phyloP scores from a whole-genome alignment of 2,113 vertebrate species.

The Amphiprion percula region DNA sequence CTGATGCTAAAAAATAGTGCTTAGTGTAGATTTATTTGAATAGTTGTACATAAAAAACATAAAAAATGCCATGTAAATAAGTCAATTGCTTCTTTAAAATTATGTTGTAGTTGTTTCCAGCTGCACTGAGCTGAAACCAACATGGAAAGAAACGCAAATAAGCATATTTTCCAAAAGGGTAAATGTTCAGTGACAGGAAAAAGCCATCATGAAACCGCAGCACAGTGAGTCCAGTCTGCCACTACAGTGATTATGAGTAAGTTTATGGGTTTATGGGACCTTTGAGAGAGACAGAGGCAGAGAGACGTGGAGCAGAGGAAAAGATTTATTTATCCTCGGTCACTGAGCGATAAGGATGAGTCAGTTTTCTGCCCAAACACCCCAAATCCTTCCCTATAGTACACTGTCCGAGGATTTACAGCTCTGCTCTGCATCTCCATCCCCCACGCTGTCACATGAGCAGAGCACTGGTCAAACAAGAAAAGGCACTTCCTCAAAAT shows the following conservation, averaged over 20 bases:
- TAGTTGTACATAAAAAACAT: too few relatives aligned
- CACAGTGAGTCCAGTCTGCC: constrained; percentile 4
- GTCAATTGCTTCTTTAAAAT: too few relatives aligned
- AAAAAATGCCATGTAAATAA: too few relatives aligned
- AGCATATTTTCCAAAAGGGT: constrained; percentile 5
- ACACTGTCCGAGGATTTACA: constrained; percentile 65
- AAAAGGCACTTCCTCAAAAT: constrained; percentile 75
- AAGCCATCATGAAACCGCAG: constrained; percentile 36
- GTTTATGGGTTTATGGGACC: constrained; percentile 45
- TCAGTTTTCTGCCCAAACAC: constrained; percentile 67
- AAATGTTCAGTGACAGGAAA: constrained; percentile 4
- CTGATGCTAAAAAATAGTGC: too few relatives aligned
- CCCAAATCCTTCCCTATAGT: constrained; percentile 66
- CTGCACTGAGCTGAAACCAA: not conserved
- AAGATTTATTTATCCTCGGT: constrained; percentile 42
- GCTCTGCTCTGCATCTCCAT: constrained; percentile 49
- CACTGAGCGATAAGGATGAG: constrained; percentile 61
- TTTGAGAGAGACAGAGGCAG: constrained; percentile 38
- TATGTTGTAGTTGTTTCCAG: not conserved
- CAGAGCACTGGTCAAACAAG: constrained; percentile 68
- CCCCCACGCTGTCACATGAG: constrained; percentile 57
- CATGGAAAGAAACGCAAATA: not conserved
- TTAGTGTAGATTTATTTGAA: too few relatives aligned
- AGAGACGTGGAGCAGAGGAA: constrained; percentile 15
- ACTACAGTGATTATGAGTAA: constrained; percentile 49